Base-by-base conservation (phyloP, 1,140 invertebrate genomes). In the Drosophila jambulina region DNA sequence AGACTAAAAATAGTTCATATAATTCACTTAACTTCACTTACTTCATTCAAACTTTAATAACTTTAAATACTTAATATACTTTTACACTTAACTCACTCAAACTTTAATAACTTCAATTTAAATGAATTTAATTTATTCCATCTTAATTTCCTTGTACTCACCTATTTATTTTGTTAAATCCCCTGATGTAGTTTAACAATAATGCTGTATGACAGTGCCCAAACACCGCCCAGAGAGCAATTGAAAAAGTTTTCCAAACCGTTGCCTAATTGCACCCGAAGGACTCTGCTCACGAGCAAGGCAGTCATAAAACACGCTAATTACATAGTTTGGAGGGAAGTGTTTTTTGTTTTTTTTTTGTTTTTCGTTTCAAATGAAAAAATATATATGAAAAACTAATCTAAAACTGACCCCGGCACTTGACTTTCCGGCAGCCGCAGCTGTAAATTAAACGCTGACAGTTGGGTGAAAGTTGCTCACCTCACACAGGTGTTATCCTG, bases 391-490 rank as follows among this genome's bases (percentile, higher is more conserved):
- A 70, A 87, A 87, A 88, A 87, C 84, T 88, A 88, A 88, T 88
- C 74, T 88, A 88, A 78, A 88, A 88, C 74, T 88, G 84, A 84
- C 68, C 72, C 71, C 59, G 63, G 57, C 80, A 83, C 80, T 87
- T 87, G 84, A 88, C 84, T 80, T 62, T 42, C 32, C 42, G 17
- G 60, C 69, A 68, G 48, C 80, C 84, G 72, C 84, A 87, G 68
- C 84, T 88, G 80, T 90, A 88, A 90, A 88, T 88, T 90, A 88
- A 87, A 83, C 70, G 67, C 63, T 83, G 83, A 83, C 83, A 88
- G 82, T 88, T 87, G 75, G 75, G 70, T 57, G 69, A 88, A 82
- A 83, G 67, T 69, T 65, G 64, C 29, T 23, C 43, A 29, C 48
- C 80, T 36, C 63, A 60, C 58, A 72, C 53, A 67, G 72, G 79